Conservation (phyloP, 2,888 invertebrate genomes). For the Asteroscopus sphinx region DNA sequence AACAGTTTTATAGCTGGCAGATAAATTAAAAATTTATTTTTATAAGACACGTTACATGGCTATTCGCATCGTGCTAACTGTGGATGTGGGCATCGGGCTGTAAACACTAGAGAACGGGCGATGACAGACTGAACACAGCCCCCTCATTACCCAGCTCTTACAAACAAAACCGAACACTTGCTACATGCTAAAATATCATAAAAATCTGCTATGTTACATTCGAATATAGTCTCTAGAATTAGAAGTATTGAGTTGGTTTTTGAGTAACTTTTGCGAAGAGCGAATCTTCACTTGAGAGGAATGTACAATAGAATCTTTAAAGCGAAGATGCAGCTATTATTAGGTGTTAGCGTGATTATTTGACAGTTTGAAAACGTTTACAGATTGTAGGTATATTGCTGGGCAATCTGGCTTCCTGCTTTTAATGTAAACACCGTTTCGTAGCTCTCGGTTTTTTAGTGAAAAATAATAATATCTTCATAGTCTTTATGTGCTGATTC, state of each 20-base stretch:
- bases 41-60: constrained; percentile 67
- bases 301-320: constrained; percentile 84
- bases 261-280: constrained; percentile 34
- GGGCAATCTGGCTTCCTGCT: constrained; percentile 88
- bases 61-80: constrained; percentile 74
- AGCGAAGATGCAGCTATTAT: constrained; percentile 85
- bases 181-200: constrained; percentile 78
- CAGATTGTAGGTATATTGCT: constrained; percentile 81
- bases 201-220: constrained; percentile 61
- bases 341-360: constrained; percentile 88
- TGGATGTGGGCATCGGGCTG: constrained; percentile 69
- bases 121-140: constrained; percentile 83
- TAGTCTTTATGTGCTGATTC: constrained; percentile 69
- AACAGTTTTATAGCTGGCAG: constrained; percentile 64
- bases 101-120: constrained; percentile 79
- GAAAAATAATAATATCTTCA: constrained; percentile 76
- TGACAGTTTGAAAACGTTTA: constrained; percentile 90
- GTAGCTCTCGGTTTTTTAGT: constrained; percentile 69
- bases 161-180: constrained; percentile 76
- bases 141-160: constrained; percentile 81
- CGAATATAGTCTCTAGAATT: constrained; percentile 63
- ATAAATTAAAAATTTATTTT: constrained; percentile 70
- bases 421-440: constrained; percentile 85
- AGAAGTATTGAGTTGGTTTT: constrained; percentile 43
- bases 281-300: constrained; percentile 70